Conservation (phyloP, 2,888 invertebrate species). For the Crematogaster levior region DNA sequence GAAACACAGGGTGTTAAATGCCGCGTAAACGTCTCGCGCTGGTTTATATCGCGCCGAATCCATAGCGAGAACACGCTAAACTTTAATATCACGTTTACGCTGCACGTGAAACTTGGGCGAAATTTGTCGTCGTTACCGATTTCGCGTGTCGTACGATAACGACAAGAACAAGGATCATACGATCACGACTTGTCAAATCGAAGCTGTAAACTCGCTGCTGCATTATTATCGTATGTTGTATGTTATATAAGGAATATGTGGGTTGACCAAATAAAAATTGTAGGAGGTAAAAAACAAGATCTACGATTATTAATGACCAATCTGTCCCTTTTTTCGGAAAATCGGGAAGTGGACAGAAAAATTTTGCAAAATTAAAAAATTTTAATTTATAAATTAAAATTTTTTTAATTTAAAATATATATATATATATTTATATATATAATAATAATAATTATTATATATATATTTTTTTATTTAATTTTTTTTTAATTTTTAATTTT, state of each 20-base stretch:
- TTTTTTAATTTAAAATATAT: no score
- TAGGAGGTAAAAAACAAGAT: not conserved
- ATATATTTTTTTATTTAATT: no score
- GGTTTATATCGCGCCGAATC: slow-evolving; percentile 37
- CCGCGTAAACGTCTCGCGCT: slow-evolving; percentile 33
- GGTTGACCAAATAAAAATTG: no score
- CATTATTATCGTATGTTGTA: not conserved
- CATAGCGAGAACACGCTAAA: slow-evolving; percentile 27
- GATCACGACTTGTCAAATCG: not conserved
- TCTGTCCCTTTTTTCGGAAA: not conserved
- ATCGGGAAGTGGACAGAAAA: no score
- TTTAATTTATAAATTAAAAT: no score
- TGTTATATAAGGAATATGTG: no score
- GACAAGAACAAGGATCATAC: not conserved
- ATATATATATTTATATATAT: no score
- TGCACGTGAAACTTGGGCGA: not conserved
- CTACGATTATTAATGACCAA: not conserved
- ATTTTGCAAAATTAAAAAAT: no score
- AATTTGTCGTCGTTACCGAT: slow-evolving; percentile 13
- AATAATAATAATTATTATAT: no score
- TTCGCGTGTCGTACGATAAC: not conserved
- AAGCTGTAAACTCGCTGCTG: not conserved
- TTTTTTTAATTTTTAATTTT: no score
- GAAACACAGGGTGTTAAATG: slow-evolving; percentile 40
- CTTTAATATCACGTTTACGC: slow-evolving; percentile 11